Evolutionary conservation across 2,113 vertebrate species (phyloP), one percentile per base, ranked within the genome.

Genomic region (Urocolius indicus): DNA sequence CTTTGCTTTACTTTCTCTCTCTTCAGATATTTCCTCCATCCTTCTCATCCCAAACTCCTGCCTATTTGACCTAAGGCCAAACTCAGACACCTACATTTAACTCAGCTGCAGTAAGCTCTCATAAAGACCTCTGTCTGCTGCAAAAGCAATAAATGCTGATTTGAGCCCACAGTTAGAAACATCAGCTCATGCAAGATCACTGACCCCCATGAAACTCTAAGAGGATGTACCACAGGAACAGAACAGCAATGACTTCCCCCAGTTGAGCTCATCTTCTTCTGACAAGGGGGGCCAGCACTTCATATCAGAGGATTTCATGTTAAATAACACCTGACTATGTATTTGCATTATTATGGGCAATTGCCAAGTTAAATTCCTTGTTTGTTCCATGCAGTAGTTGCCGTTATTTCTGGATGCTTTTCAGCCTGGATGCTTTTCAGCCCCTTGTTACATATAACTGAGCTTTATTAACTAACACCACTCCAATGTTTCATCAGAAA

Each of bases 181-280:
- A 65, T 1, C 36, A 73, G 26, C 11, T 16, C 51, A 13, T 1
- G 0, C 1, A 67, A 78, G 4, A 9, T 67, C 34, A 36, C 66
- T 27, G 21, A 79, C 6, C 27, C 63, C 26, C 26, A 24, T 1
- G 13, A 23, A 55, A 46, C 36, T 41, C 10, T 19, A 41, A 21
- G 20, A 5, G 27, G 16, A 52, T 52, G 55, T 61, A 46, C 27
- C 68, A 29, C 10, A 57, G 29, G 23, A 81, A 36, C 12, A 82
- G 63, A 77, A 41, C 8, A 79, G 69, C 0, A 0, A 24, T 34
- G 15, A 63, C 17, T 92, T 49, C 32, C 15, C 48, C 13, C 65
- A 78, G 34, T 76, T 76, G 45, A 91, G 36, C 16, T 16, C 30
- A 8, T 22, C 68, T n/a, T 54, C 36, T 49, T 68, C 54, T 26